phyloP scores from a whole-genome alignment of 2,113 vertebrate species.

The Odocoileus virginianus region DNA sequence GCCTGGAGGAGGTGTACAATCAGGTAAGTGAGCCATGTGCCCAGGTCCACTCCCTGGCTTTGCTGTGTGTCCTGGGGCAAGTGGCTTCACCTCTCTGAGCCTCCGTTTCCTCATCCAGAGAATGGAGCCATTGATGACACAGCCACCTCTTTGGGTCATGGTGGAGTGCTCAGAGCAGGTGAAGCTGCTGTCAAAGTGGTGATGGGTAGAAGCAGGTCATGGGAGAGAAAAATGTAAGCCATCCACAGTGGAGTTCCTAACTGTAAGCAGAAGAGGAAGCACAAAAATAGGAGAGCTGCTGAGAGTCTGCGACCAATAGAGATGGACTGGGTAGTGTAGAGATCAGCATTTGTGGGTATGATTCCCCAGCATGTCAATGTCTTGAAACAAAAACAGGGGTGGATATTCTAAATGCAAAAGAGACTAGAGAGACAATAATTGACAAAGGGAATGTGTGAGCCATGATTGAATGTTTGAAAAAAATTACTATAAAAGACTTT shows the following conservation, averaged over 20 bases:
- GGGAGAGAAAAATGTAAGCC: neutral
- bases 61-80: neutral
- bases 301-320: neutral
- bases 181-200: neutral
- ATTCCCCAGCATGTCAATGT: neutral
- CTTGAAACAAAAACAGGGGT: neutral
- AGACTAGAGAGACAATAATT: neutral
- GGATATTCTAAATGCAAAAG: neutral
- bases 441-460: neutral
- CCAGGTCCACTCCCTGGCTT: neutral
- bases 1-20: constrained; percentile 73
- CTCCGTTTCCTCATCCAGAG: neutral
- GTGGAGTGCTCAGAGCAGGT: neutral
- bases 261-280: neutral
- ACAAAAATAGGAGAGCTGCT: neutral
- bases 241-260: neutral
- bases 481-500: neutral
- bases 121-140: neutral
- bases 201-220: neutral
- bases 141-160: neutral
- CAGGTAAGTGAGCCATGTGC: constrained; percentile 70
- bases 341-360: neutral
- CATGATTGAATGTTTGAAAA: neutral
- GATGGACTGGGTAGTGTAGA: neutral
- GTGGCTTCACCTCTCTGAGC: neutral